Conservation (phyloP, 2,888 invertebrate genomes). For the Eupeodes luniger region DNA sequence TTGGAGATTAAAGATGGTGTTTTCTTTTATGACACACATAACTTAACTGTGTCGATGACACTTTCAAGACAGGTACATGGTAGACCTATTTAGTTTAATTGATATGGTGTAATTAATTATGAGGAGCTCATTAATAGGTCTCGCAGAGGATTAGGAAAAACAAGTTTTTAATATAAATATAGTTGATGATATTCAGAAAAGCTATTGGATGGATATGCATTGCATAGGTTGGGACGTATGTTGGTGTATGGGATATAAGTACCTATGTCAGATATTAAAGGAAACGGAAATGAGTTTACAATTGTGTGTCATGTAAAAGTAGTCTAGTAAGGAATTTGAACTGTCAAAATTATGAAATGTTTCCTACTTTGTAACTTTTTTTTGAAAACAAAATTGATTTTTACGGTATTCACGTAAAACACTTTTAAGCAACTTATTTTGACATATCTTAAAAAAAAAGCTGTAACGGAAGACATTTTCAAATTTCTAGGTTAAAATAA, state of each 20-base stretch:
- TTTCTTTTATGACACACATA: slow-evolving; percentile 26
- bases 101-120: slow-evolving; percentile 48
- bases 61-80: background rate
- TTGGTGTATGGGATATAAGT: too few species aligned
- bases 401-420: too few species aligned
- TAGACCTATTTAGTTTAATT: slow-evolving; percentile 21
- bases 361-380: too few species aligned
- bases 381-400: too few species aligned
- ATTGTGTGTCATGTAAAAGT: background rate
- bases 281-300: slow-evolving; percentile 2
- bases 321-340: background rate
- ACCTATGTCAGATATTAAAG: background rate
- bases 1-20: slow-evolving; percentile 1
- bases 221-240: too few species aligned
- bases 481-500: too few species aligned
- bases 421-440: too few species aligned
- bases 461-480: too few species aligned
- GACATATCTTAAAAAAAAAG: too few species aligned
- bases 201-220: background rate
- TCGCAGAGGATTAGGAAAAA: slow-evolving; percentile 13
- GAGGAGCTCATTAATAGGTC: slow-evolving; percentile 27
- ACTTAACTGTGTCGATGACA: background rate
- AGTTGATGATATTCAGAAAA: background rate
- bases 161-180: background rate
- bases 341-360: background rate